Conservation (phyloP, 2,113 vertebrate genomes). For the Lophotis ruficrista region DNA sequence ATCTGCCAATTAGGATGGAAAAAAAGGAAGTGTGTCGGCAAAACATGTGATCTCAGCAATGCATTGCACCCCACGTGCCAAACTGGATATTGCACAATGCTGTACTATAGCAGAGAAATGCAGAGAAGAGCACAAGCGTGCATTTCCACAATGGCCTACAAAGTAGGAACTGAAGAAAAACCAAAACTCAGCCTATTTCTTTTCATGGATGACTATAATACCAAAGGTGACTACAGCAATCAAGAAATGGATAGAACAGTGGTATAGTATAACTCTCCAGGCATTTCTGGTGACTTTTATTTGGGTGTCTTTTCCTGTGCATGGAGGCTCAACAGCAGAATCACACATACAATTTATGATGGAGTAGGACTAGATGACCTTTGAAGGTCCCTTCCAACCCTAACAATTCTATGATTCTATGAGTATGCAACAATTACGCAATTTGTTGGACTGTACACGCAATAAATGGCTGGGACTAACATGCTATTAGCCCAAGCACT, state of each 20-base stretch:
- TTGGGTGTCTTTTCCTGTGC: background rate
- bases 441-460: background rate
- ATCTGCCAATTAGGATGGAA: background rate
- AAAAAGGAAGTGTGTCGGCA: conserved; percentile 23
- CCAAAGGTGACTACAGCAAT: background rate
- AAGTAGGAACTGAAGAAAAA: background rate
- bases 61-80: background rate
- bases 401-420: background rate
- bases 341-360: background rate
- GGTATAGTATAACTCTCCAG: background rate
- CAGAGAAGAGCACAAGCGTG: background rate
- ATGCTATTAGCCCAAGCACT: background rate
- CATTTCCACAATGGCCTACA: background rate
- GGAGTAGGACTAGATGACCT: too few species aligned
- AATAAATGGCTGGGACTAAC: background rate
- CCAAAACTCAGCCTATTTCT: background rate
- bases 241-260: background rate
- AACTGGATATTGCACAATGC: background rate
- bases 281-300: background rate
- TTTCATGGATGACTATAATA: background rate
- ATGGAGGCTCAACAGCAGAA: background rate
- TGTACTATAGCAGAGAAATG: background rate
- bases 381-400: too few species aligned
- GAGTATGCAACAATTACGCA: background rate
- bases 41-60: conserved; percentile 17